Base-by-base conservation (phyloP, 1,140 invertebrate genomes). In the Colletes gigas region DNA sequence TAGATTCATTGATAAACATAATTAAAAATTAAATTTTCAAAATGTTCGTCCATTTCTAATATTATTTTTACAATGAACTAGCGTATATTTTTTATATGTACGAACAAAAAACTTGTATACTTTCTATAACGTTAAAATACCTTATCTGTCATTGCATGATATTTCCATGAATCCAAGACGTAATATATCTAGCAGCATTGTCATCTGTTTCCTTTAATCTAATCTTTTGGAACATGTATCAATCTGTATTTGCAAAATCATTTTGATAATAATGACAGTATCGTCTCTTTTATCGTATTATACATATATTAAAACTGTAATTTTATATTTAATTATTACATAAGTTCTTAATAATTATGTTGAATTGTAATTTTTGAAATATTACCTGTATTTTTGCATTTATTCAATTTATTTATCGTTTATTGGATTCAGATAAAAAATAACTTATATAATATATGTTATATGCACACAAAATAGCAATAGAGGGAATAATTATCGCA, bases 131-230 rank as follows among this genome's bases (percentile, higher is more conserved):
- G 30, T 39, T 62, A 0, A 62, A 14, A 30, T 15, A n/a, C 41
- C 44, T 30, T 14, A 21, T 67, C 66, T 30, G 2, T 30, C 2
- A 17, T 19, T 14, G 1, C 12, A 17, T 62, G 21, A 47, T 15
- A 47, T 57, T 44, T 65, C 41, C 47, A 44, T 19, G 21, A 15
- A 52, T 52, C 7, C 3, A 62, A n/a, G n/a, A 4, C 41, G 0
- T 2, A 39, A 70, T 9, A 17, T 71, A 71, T 71, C 4, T 44
- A 67, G 41, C 21, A 19, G n/a, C 9, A 19, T 62, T 78, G 30
- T 39, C 14, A 52, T 62, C 62, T 39, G 39, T 30, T 78, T 72
- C 30, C 3, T 19, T 44, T 52, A 70, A 30, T 69, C 17, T 62
- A 41, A 30, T 52, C 30, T 41, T 21, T 19, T 10, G 47, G 8